A percentile compares a stretch with the other conserved stretches of the same genome.
Conservation (phyloP, 35 echinoderm and acorn worm genomes). For the Heliocidaris tuberculata region DNA sequence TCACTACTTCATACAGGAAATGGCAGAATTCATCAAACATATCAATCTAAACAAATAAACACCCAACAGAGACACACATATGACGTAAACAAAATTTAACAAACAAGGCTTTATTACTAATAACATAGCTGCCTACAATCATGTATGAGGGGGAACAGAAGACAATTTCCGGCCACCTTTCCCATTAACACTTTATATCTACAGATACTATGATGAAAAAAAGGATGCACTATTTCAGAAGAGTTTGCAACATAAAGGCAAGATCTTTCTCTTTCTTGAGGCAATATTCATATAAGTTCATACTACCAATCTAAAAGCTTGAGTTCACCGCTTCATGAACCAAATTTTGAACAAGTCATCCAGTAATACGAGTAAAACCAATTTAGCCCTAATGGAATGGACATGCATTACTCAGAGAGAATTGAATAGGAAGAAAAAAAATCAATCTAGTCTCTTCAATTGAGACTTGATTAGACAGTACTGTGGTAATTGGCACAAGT, state of each 20-base stretch:
- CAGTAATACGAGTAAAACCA: not conserved
- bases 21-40: not conserved
- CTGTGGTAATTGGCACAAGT: not conserved
- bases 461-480: conserved; percentile 17
- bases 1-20: not conserved
- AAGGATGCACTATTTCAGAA: not conserved
- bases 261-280: not conserved
- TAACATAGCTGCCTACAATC: not conserved
- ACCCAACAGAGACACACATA: not conserved
- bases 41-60: not conserved
- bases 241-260: not conserved
- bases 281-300: not conserved
- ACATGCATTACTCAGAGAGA: not conserved
- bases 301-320: not conserved
- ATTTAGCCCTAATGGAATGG: conserved; percentile 4
- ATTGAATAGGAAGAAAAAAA: not conserved
- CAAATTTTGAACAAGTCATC: not conserved
- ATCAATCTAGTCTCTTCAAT: conserved; percentile 3
- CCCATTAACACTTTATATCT: no score
- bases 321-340: not conserved
- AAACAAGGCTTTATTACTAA: not conserved
- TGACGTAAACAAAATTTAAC: not conserved
- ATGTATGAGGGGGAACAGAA: no score
- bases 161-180: no score
- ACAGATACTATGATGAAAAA: no score